Conservation (phyloP, 2,888 invertebrate genomes). For the Rhagonycha lutea region DNA sequence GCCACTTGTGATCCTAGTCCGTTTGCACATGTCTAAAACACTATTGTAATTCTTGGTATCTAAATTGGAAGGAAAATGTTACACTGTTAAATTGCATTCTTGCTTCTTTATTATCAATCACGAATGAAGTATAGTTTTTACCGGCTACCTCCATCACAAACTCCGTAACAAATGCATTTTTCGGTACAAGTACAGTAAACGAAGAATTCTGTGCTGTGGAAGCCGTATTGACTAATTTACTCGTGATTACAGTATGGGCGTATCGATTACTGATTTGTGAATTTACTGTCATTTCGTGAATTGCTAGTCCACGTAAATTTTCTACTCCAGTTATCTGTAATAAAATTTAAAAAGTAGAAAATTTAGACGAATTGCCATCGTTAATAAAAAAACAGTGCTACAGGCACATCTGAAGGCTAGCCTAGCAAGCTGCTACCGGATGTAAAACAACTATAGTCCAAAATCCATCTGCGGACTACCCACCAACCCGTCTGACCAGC, state of each 20-base stretch:
- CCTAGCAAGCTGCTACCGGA: no score
- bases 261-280: constrained; percentile 68
- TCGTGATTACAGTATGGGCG: constrained; percentile 67
- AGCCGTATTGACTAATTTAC: constrained; percentile 66
- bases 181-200: constrained; percentile 69
- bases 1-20: constrained; percentile 64
- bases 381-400: no score
- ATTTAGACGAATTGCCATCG: no score
- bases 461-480: no score
- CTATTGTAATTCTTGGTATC: not conserved
- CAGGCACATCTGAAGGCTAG: no score
- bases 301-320: constrained; percentile 47
- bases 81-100: constrained; percentile 55
- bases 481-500: no score
- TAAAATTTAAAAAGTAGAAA: no score
- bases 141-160: constrained; percentile 70
- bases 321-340: no score
- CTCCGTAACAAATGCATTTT: constrained; percentile 71
- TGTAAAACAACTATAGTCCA: no score
- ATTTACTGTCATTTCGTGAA: constrained; percentile 64
- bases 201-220: constrained; percentile 64
- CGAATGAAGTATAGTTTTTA: constrained; percentile 66
- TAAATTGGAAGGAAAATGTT: not conserved
- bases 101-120: constrained; percentile 67
- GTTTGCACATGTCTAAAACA: constrained; percentile 58